Base-by-base conservation (phyloP, 1,140 invertebrate genomes). In the Drosophila ercepeae region DNA sequence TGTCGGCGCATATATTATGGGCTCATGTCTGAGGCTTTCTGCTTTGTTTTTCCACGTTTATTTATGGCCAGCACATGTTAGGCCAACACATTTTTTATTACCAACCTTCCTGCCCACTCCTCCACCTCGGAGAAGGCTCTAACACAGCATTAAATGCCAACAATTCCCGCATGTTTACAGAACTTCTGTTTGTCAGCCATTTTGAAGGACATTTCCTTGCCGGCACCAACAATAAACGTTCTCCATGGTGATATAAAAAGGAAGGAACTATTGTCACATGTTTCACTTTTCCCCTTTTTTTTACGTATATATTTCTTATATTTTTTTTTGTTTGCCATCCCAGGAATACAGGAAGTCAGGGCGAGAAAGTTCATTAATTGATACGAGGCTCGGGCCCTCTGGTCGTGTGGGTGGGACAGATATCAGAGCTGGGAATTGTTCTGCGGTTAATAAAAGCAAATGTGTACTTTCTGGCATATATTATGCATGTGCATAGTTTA, bases 281-380 rank as follows among this genome's bases (percentile, higher is more conserved):
- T 58, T 57, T 60, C 54, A 60, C 39, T 45, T 71, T 39, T 18
- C 32, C 0, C 16, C 5, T 3, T 6, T 39, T 21, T 21, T 41
- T 19, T 21, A 4, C 4, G 2, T 25, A 13, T 19, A 18, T 14
- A n/a, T 18, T 67, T 58, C 52, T 55, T 21, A 4, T 21, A 4
- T 2, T 21, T 21, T 21, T 21, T 21, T 21, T 21, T 21, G 2
- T 21, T 21, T 21, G 4, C 21, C 21, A n/a, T n/a, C n/a, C n/a
- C n/a, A 53, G 54, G 58, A 27, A 7, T 27, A 8, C 27, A 32
- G 29, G 29, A 4, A 27, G 29, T 25, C 51, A 36, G 34, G 63
- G 55, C 60, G 67, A 63, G 52, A 67, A 70, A 58, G 71, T 79
- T 75, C 61, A 79, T 79, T 84, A 75, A 86, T 79, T 84, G 76